Conservation (phyloP, 92 coral and sea anemone species). For the Diadumene lineata region DNA sequence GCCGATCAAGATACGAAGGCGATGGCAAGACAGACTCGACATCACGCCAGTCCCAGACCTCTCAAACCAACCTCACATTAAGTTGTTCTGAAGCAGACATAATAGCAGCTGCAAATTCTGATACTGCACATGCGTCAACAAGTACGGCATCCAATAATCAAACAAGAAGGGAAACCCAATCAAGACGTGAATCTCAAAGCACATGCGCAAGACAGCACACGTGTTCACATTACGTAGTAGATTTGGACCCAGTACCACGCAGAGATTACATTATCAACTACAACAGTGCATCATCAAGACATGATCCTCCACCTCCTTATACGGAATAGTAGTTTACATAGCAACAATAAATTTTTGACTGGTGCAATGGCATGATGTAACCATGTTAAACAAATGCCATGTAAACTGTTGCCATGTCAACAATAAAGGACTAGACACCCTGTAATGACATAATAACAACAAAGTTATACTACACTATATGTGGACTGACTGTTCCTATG, state of each 20-base stretch:
- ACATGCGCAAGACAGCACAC: constrained; percentile 49
- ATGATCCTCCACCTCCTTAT: constrained; percentile 92
- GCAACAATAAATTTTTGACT: no score
- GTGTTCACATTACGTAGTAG: constrained; percentile 82
- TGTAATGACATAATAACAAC: no score
- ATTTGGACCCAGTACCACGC: constrained; percentile 62
- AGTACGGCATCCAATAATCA: constrained; percentile 55
- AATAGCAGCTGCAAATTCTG: constrained; percentile 41
- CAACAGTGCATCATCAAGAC: constrained; percentile 60
- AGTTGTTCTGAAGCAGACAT: constrained; percentile 60
- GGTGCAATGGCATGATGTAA: no score
- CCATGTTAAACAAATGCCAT: no score
- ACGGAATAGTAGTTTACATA: constrained; percentile 29
- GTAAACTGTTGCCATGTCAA: no score
- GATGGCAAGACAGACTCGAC: constrained; percentile 79
- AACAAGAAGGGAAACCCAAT: constrained; percentile 24
- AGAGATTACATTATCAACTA: constrained; percentile 75
- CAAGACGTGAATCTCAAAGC: constrained; percentile 36
- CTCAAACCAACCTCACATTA: constrained; percentile 75
- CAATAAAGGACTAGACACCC: no score
- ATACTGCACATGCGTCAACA: constrained; percentile 46
- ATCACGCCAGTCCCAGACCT: constrained; percentile 87
- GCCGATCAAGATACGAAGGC: constrained; percentile 82
- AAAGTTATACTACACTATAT: no score
- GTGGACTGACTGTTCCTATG: no score